Evolutionary conservation across 2,888 invertebrate species (phyloP), one percentile per base, ranked within the genome.

Genomic region (Platycheirus rosarum): DNA sequence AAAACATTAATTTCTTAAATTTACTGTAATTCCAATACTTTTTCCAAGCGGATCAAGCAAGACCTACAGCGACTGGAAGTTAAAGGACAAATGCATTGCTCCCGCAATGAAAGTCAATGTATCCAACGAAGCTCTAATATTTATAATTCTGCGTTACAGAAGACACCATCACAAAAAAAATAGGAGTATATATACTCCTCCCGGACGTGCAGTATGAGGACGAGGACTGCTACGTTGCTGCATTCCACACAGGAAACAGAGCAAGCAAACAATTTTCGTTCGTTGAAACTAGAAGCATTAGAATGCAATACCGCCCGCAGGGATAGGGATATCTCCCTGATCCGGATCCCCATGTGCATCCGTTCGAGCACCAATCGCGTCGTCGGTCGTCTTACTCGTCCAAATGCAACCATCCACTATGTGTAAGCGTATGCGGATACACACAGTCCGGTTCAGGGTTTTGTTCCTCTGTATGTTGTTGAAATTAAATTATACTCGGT

Each of bases 401-500:
- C 48, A n/a, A 26, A 6, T 48, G 16, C 37, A 35, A 20, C 46
- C n/a, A 46, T 48, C 14, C 40, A 8, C 16, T 57, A 42, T 75
- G 57, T 49, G 49, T 35, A 53, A 53, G 20, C 23, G 35, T 14
- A 32, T 57, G 71, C 48, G 40, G 62, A 69, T 26, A 40, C 48
- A n/a, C n/a, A 26, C 35, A 57, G 51, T 79, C 48, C 53, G 49
- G 57, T 40, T 8, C 20, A 55, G 55, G 68, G 57, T 53, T 62
- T 76, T 70, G 76, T 70, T 66, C 49, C 63, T 77, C 68, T 77
- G 57, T 68, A 71, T 82, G 77, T 82, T 82, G 82, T 82, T n/a
- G 68, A 77, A 82, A 82, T 77, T 82, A 77, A 77, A 82, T 82
- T 82, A 82, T 77, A 77, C 77, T 77, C 71, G 82, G 77, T 82